phyloP scores from a whole-genome alignment of 1,140 invertebrate genomes.

The Marisa cornuarietis region DNA sequence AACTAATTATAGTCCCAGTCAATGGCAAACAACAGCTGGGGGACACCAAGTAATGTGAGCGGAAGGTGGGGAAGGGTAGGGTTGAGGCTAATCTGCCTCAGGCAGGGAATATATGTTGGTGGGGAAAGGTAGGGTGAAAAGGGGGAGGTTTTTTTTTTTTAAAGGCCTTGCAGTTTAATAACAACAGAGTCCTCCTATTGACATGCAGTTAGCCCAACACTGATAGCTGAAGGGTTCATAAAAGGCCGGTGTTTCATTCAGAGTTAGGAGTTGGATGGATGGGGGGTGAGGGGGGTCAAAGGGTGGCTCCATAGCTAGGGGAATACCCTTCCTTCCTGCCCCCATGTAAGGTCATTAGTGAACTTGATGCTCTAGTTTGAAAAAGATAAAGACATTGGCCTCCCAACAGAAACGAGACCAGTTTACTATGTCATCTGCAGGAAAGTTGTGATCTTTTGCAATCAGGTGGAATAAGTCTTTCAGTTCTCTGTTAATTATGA shows the following conservation, averaged over 20 bases:
- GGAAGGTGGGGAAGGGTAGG: not conserved
- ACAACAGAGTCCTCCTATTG: constrained; percentile 5
- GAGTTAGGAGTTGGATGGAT: not conserved
- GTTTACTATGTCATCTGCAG: not conserved
- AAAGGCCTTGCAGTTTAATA: constrained; percentile 7
- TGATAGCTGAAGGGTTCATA: constrained; percentile 12
- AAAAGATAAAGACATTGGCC: not conserved
- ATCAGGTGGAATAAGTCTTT: not conserved
- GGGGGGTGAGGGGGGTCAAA: not conserved
- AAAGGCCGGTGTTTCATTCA: not conserved
- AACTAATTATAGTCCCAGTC: constrained; percentile 21
- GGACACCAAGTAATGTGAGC: not conserved
- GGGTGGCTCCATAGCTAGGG: not conserved
- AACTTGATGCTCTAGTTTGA: not conserved
- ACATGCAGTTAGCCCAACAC: constrained; percentile 7
- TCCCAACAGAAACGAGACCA: not conserved
- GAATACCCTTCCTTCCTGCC: not conserved
- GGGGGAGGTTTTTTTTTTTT: not conserved
- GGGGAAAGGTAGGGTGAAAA: constrained; percentile 7
- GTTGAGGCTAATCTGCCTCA: not conserved
- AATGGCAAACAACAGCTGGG: constrained; percentile 3
- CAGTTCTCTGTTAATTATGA: too few species aligned
- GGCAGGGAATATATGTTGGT: not conserved
- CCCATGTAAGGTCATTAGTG: not conserved
- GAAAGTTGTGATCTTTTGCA: not conserved